These are phyloP conservation scores for Microtus pennsylvanicus DNA, from an alignment of 2,113 vertebrate genomes.

Conservation along the genomic window DNA sequence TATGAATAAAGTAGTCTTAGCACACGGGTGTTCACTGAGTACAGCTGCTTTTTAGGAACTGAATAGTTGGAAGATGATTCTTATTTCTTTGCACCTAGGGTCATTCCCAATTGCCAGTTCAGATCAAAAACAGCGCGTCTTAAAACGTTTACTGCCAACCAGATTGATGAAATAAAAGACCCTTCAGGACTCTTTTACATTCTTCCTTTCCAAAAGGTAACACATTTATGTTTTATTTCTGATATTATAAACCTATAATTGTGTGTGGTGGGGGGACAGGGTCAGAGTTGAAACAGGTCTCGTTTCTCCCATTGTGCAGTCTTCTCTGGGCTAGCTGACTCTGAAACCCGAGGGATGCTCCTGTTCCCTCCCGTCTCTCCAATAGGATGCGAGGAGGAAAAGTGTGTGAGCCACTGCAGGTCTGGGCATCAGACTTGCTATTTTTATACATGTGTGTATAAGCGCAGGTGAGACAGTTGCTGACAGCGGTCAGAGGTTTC, in stretches of 20 bases:
- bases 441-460: neutral
- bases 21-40: neutral
- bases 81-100: conserved; percentile 86
- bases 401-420: neutral
- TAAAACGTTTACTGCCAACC: conserved; percentile 98
- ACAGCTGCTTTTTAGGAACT: neutral
- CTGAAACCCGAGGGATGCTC: neutral
- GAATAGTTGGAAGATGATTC: conserved; percentile 34
- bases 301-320: neutral
- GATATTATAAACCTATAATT: neutral
- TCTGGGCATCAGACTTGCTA: neutral
- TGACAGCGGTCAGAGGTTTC: neutral
- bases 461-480: neutral
- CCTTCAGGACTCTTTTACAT: conserved; percentile 98
- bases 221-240: conserved; percentile 29
- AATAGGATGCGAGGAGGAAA: neutral
- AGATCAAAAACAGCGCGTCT: conserved; percentile 97
- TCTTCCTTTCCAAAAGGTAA: conserved; percentile 98
- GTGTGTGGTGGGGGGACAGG: neutral
- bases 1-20: neutral
- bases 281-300: neutral
- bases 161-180: conserved; percentile 99
- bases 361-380: neutral
- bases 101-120: conserved; percentile 99
- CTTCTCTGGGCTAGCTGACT: neutral